A percentile compares a stretch with the other conserved stretches of the same genome.
phyloP scores from a whole-genome alignment of 2,888 invertebrate species.

The Cybosia mesomella region DNA sequence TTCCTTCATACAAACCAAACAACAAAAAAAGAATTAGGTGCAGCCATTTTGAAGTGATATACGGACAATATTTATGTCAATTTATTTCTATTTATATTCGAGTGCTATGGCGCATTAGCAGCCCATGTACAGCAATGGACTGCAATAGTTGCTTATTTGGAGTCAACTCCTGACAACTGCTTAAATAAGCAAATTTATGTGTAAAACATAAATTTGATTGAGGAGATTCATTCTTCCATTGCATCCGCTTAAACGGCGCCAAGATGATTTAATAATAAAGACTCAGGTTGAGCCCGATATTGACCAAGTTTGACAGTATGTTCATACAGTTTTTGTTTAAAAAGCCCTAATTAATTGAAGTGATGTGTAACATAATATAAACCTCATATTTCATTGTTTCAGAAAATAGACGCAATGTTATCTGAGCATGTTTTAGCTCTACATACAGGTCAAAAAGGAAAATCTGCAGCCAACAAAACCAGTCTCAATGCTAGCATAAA shows the following conservation, averaged over 20 bases:
- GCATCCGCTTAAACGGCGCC: too few relatives aligned
- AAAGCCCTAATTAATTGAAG: too few relatives aligned
- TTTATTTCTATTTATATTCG: too few relatives aligned
- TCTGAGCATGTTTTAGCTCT: conserved; percentile 94
- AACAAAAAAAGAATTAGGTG: too few relatives aligned
- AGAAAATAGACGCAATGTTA: conserved; percentile 91
- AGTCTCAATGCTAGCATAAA: conserved; percentile 61
- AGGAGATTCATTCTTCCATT: too few relatives aligned
- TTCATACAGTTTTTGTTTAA: not conserved
- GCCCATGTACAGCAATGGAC: too few relatives aligned
- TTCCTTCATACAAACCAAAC: too few relatives aligned
- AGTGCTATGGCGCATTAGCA: too few relatives aligned
- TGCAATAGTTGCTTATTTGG: not conserved
- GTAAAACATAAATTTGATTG: too few relatives aligned
- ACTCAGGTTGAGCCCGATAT: not conserved
- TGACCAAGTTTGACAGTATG: not conserved
- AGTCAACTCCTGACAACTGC: too few relatives aligned
- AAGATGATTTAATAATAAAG: not conserved
- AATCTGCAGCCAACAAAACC: conserved; percentile 49
- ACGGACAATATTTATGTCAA: too few relatives aligned
- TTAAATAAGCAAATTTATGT: too few relatives aligned
- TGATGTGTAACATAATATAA: not conserved
- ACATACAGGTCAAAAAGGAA: conserved; percentile 86
- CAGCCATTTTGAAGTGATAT: not conserved
- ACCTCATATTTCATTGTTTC: conserved; percentile 50